Percentiles rank a stretch among this genome's conserved stretches.
Evolutionary conservation across 2,888 invertebrate genomes (phyloP).

Genomic region (Epirrita christyi): DNA sequence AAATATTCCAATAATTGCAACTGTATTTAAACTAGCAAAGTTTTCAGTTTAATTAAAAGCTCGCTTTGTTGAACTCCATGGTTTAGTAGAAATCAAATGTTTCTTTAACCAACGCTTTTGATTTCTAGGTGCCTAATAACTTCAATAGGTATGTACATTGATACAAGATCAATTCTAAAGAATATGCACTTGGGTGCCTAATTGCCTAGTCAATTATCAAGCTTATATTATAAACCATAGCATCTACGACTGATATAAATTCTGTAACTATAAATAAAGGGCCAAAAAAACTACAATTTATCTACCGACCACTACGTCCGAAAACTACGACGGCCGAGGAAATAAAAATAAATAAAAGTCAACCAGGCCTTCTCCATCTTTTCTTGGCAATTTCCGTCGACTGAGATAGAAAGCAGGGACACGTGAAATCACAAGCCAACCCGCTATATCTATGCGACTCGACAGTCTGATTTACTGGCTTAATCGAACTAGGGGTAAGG

Average conservation of each 20-base stretch:
- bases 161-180: no score
- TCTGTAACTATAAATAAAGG: constrained; percentile 41
- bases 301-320: constrained; percentile 53
- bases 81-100: no score
- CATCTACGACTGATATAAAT: constrained; percentile 42
- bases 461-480: constrained; percentile 73
- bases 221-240: no score
- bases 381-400: constrained; percentile 74
- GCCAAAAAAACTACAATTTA: constrained; percentile 56
- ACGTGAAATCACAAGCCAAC: constrained; percentile 78
- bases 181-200: no score
- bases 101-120: no score
- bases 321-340: constrained; percentile 50
- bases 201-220: no score
- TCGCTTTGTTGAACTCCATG: no score
- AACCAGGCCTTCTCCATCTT: constrained; percentile 63
- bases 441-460: constrained; percentile 69
- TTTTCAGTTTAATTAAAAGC: no score
- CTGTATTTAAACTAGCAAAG: no score
- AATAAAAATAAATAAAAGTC: constrained; percentile 74
- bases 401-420: constrained; percentile 67
- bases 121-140: no score
- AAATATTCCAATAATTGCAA: no score
- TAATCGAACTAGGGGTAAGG: constrained; percentile 65
- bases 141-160: no score